Evolutionary conservation across 2,888 invertebrate species (phyloP).

Genomic region (Atherix ibis): DNA sequence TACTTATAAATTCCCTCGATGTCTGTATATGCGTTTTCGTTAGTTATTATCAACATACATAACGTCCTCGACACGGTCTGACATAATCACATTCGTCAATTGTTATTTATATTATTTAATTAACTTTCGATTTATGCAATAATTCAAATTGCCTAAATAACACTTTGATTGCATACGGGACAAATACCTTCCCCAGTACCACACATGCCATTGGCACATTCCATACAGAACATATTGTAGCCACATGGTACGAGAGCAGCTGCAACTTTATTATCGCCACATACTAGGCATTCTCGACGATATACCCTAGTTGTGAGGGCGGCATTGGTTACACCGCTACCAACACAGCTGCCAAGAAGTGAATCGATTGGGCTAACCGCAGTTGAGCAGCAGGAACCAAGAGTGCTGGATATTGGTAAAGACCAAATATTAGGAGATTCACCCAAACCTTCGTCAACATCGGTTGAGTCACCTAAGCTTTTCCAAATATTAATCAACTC

Average conservation of each 20-base stretch:
- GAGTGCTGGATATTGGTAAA: constrained; percentile 43
- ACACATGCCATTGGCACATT: constrained; percentile 61
- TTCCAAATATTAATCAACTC: constrained; percentile 74
- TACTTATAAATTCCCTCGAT: too few relatives aligned
- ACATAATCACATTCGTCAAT: too few relatives aligned
- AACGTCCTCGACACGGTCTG: too few relatives aligned
- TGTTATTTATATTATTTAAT: too few relatives aligned
- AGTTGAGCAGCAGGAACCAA: constrained; percentile 48
- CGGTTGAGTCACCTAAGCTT: constrained; percentile 41
- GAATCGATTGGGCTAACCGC: constrained; percentile 47
- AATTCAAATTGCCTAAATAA: constrained; percentile 80
- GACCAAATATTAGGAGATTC: constrained; percentile 78
- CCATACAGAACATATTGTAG: constrained; percentile 88
- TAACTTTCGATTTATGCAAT: constrained; percentile 42
- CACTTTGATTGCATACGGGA: constrained; percentile 74
- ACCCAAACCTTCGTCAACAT: constrained; percentile 71
- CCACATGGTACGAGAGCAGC: constrained; percentile 89
- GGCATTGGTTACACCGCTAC: too few relatives aligned
- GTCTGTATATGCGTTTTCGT: too few relatives aligned
- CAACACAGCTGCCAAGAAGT: constrained; percentile 34
- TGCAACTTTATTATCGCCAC: constrained; percentile 75
- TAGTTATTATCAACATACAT: too few relatives aligned
- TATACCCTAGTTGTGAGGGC: constrained; percentile 8
- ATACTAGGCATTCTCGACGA: constrained; percentile 65
- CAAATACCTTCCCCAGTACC: constrained; percentile 46